Base-by-base conservation (phyloP, 2,113 vertebrate species). In the Emydura subglobosa region DNA sequence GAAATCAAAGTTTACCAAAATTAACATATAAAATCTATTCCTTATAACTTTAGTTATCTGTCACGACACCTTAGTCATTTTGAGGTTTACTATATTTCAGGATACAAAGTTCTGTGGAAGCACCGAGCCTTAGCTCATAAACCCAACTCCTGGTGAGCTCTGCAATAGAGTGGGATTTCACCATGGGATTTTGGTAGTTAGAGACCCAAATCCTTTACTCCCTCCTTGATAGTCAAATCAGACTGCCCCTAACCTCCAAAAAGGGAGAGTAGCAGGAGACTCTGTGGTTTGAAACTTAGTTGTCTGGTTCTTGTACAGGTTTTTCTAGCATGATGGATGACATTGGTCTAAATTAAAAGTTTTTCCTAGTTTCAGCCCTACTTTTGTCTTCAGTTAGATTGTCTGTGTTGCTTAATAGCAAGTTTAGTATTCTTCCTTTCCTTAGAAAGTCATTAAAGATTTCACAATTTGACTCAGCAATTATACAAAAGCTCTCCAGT, bases 361-460 rank as follows among this genome's bases (percentile, higher is more conserved):
- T 82, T 14, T 2, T 82, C 79, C 25, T 10, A 8, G 83, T 92
- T 55, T 76, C 3, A 21, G 47, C 3, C 42, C 79, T 90, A 6
- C 10, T 68, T 95, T 90, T 91, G n/a, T 54, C 44, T 89, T 89
- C 55, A 55, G 34, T 61, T 85, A 19, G 16, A 76, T 87, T 95
- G 81, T 47, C 16, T 31, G 0, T 16, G 39, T 92, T 68, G 4
- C 21, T 88, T 85, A 82, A 83, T 31, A 85, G 10, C 79, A 94
- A 95, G 14, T 31, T 42, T 87, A 10, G 3, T 65, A 90, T 93
- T 82, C 2, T 93, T 93, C 51, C 19, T 90, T 94, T 89, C 31
- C 55, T 79, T 94, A 83, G 65, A 92, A 97, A 95, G 55, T 86
- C 82, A 85, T 95, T 92, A 95, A 89, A 88, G 95, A 94, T 93